Conservation (phyloP, 23 tunicate genomes). For the Ciona savignyi region DNA sequence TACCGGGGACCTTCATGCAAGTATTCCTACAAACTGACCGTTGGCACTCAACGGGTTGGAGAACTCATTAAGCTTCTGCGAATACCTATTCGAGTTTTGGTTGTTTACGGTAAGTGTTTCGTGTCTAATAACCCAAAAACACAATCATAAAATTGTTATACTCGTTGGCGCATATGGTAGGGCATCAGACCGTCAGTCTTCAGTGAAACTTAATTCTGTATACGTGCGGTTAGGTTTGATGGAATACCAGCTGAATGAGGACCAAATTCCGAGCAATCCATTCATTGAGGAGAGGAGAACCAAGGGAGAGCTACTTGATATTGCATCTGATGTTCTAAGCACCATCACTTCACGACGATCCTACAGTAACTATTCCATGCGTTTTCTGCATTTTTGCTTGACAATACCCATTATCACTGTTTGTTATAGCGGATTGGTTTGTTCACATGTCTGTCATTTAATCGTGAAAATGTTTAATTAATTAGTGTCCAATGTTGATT, state of each 20-base stretch:
- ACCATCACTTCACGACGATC: constrained; percentile 76
- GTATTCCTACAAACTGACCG: constrained; percentile 90
- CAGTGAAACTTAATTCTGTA: no score
- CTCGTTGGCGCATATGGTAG: no score
- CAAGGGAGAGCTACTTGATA: constrained; percentile 63
- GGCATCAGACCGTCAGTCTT: no score
- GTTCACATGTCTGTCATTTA: no score
- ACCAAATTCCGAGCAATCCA: constrained; percentile 62
- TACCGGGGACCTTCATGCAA: constrained; percentile 88
- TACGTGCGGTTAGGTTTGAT: constrained; percentile 78
- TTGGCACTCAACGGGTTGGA: constrained; percentile 92
- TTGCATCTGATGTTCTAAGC: constrained; percentile 71
- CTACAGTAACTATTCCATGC: constrained; percentile 39
- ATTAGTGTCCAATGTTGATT: no score
- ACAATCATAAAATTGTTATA: no score
- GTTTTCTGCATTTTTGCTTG: no score
- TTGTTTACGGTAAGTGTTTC: constrained; percentile 90
- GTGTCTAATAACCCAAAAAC: no score
- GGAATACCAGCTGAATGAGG: constrained; percentile 61
- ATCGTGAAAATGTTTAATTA: no score
- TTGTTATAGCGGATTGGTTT: no score
- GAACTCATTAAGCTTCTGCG: constrained; percentile 66
- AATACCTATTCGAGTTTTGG: constrained; percentile 93
- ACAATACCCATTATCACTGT: no score
- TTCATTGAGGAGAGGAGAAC: constrained; percentile 40